Conservation (phyloP, 2,113 vertebrate species). For the Peromyscus californicus region DNA sequence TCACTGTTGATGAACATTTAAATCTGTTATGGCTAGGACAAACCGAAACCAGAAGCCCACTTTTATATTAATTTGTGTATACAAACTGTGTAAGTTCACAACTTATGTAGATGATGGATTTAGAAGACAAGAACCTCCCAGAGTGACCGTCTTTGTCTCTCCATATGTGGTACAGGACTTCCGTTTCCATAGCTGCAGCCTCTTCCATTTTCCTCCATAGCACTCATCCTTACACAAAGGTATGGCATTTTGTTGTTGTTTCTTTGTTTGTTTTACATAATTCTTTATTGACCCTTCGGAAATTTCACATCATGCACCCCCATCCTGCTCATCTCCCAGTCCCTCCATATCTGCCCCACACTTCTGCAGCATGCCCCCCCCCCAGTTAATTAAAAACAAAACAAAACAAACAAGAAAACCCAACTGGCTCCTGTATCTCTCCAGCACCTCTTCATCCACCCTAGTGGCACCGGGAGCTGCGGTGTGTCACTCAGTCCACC, state of each 20-base stretch:
- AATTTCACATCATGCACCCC: too few species aligned
- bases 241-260: neutral
- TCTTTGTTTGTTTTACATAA: too few species aligned
- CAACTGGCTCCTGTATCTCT: too few species aligned
- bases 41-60: neutral
- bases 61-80: neutral
- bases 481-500: too few species aligned
- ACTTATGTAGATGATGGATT: neutral
- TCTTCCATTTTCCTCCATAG: conserved; percentile 26
- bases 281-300: too few species aligned
- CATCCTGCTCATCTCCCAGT: too few species aligned
- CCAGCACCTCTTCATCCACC: too few species aligned
- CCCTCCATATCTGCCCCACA: too few species aligned
- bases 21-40: neutral
- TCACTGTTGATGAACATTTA: neutral
- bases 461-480: too few species aligned
- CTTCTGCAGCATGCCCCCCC: too few species aligned
- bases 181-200: neutral
- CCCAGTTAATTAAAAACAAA: too few species aligned
- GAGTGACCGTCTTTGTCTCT: neutral
- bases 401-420: too few species aligned
- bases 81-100: neutral
- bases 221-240: neutral
- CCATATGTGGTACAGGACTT: neutral
- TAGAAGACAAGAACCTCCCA: neutral